Base-by-base conservation (phyloP, 2,113 vertebrate species). In the Pomatorhinus ruficollis region DNA sequence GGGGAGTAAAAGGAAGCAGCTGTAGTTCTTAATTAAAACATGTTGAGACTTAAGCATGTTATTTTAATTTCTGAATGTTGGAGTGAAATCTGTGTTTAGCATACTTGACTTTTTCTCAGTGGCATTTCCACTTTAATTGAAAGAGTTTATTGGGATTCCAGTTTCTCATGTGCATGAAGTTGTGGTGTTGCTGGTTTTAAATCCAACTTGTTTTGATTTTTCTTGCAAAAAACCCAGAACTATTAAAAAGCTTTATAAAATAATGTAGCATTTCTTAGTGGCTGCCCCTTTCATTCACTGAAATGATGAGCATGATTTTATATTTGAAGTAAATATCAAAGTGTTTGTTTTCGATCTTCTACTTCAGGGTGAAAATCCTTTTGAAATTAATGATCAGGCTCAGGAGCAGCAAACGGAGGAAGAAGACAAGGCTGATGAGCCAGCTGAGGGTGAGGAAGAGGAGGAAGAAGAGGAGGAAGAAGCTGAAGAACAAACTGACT, bases 361-460 rank as follows among this genome's bases (percentile, higher is more conserved):
- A 22, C 54, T 95, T 93, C 94, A 99, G 98, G 98, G 98, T 96
- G 98, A 99, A 94, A 98, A 99, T 97, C 98, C 98, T 79, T 99
- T 99, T 97, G 98, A 98, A 95, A 89, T 95, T 65, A 98, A 95
- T 79, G 97, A 98, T 94, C 98, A 97, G 74, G 91, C 96, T 95
- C 98, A 97, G 88, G 98, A 97, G 87, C 98, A 97, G 88, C 98
- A 97, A 90, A 14, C 80, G 1, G 98, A 98, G 31, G 98, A 98
- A 15, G 98, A 98, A 63, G 97, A 98, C n/a, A 98, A 98, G 90
- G 96, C 96, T 37, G 97, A 97, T 42, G 98, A 98, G 39, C 96
- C 97, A 66, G 96, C 63, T 84, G 97, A 98, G 75, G 97, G 95
- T 18, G 97, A 98, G 24, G 97, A 98, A 11, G 97, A 57, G 6